Evolutionary conservation across 1,140 invertebrate species (phyloP), one percentile per base, ranked within the genome.

Genomic region (Cyclargus thomasi): DNA sequence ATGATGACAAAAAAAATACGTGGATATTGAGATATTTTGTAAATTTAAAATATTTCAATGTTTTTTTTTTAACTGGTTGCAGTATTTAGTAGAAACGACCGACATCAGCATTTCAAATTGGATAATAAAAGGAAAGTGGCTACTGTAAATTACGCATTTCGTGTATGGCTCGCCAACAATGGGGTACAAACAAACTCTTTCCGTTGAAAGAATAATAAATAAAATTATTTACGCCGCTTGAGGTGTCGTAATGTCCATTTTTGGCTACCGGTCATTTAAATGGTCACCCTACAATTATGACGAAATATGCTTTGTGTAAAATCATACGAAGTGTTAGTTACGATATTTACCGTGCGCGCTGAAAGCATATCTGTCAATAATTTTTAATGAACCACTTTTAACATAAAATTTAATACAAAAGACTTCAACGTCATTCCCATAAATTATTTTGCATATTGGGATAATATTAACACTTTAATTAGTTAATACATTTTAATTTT

Each of bases 201-300:
- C 21, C 55, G 18, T 59, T 59, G 55, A 59, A 59, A 11, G 20
- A 59, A 59, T 59, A 59, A 59, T 59, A 59, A 59, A 59, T 59
- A 59, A 59, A 59, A 59, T 59, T 59, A 59, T 59, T 20, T 59
- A 59, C 55, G 55, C 55, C 55, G 55, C 18, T 59, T 20, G 55
- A 59, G 53, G n/a, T 17, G 53, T 16, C 16, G 6, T 20, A 59
- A 59, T 59, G 17, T 59, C 1, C 55, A 8, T 17, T 17, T 16
- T 59, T 6, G 17, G 55, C 55, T 59, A 59, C 55, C 20, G 55
- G 55, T 21, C 8, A 47, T 0, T 14, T 47, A 16, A 29, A 47
- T 47, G 39, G 39, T 47, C 1, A 47, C 39, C 39, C 39, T 7
- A 16, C 39, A 47, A 47, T 47, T 47, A 47, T 47, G 39, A 8